Evolutionary conservation across 2,797 vertebrate genomes (phyloP), one percentile per base, ranked within the genome.

Genomic region (Cercopithecus neglectus): DNA sequence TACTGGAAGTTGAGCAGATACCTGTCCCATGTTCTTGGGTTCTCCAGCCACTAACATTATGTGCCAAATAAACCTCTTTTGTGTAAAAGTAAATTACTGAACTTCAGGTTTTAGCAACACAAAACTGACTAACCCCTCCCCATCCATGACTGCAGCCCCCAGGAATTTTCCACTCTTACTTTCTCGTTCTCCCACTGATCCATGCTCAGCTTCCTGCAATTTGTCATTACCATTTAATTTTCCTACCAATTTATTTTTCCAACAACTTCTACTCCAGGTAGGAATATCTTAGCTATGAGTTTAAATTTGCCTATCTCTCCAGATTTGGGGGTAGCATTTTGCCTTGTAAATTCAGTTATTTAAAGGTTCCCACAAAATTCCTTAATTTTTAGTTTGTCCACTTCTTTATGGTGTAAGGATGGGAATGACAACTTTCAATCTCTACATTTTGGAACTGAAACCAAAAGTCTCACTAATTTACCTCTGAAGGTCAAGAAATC

Each of bases 281-380:
- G 33, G 30, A 4, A 78, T 46, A 41, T n/a, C 33, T 87, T 75
- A 48, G 8, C 28, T 86, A 8, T 55, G 46, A 48, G 16, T 70
- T 46, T 80, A 2, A 1, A 50, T 67, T 87, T 39, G 19, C 17
- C 41, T 87, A 1, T 70, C 6, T 92, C 55, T 83, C 39, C 17
- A 44, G 5, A 81, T 28, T 91, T 36, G 21, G 4, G 21, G 5
- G 36, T 39, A 36, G 36, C 70, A 74, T 74, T 74, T 74, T 74
- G 70, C 36, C 24, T 1, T 61, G 33, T 14, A 89, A 95, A 89
- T 14, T 70, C 57, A 74, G 4, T n/a, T 91, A 1, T 61, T 76
- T 91, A 3, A 19, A 57, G 14, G 14, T 4, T n/a, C 2, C 5
- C 0, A 1, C 5, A 0, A 57, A 80, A 75, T 30, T 84, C 2